A percentile compares a stretch with the other conserved stretches of the same genome.
These are phyloP conservation scores for Leptothorax acervorum DNA, from an alignment of 2,888 invertebrate species.

Conservation along the genomic window DNA sequence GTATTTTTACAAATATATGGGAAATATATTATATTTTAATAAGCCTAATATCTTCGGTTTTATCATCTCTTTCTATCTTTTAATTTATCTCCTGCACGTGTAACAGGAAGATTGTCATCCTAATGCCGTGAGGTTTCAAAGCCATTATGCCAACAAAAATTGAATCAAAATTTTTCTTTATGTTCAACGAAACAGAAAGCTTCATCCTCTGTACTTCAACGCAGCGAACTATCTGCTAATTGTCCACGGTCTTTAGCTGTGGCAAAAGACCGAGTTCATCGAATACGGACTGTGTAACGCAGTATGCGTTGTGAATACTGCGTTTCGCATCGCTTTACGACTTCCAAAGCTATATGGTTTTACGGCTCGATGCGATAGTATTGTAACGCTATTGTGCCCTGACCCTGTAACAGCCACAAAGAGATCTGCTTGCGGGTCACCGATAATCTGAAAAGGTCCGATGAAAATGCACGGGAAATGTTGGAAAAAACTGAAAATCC, in stretches of 20 bases:
- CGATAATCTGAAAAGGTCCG: conserved; percentile 68
- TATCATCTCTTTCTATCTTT: too few species aligned
- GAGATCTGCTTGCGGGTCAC: conserved; percentile 62
- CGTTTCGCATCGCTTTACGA: conserved; percentile 60
- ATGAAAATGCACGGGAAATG: conserved; percentile 64
- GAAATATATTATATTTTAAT: too few species aligned
- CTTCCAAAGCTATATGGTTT: conserved; percentile 65
- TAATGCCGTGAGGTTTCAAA: conserved; percentile 17
- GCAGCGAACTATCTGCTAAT: conserved; percentile 36
- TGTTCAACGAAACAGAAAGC: background rate
- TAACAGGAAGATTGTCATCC: background rate
- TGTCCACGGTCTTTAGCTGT: conserved; percentile 41
- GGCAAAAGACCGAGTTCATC: conserved; percentile 60
- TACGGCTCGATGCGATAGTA: conserved; percentile 61
- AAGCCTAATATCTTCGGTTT: too few species aligned
- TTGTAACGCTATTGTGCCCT: conserved; percentile 65
- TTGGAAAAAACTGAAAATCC: conserved; percentile 38
- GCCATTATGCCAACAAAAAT: background rate
- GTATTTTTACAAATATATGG: too few species aligned
- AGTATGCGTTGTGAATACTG: conserved; percentile 19
- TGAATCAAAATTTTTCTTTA: conserved; percentile 30
- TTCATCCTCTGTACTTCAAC: background rate
- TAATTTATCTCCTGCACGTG: background rate
- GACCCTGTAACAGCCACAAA: conserved; percentile 66
- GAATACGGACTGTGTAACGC: conserved; percentile 50